Conservation (phyloP, 2,113 vertebrate genomes). For the Odontophorus gujanensis region DNA sequence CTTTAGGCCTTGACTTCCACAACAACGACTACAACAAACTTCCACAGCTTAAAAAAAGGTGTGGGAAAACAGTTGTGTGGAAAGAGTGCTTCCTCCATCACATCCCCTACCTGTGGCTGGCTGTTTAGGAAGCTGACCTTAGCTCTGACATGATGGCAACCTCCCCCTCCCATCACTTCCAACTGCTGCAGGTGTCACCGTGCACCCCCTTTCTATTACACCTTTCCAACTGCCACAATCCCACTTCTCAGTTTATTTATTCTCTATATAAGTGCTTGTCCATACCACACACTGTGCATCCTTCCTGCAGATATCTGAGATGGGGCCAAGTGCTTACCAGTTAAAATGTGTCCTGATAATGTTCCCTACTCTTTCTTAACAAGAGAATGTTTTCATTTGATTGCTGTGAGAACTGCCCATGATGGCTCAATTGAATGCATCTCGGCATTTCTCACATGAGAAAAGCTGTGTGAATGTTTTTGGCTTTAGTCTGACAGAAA, state of each 20-base stretch:
- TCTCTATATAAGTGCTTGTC: background rate
- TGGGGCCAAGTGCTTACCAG: background rate
- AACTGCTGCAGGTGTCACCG: background rate
- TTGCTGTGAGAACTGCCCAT: background rate
- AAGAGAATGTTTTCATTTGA: background rate
- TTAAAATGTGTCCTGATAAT: background rate
- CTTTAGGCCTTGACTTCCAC: background rate
- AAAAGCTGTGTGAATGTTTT: background rate
- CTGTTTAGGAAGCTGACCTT: background rate
- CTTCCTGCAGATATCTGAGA: background rate
- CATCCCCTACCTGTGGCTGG: background rate
- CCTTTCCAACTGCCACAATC: background rate
- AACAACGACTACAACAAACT: background rate
- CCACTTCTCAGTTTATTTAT: background rate
- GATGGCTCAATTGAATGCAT: background rate
- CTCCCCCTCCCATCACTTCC: background rate
- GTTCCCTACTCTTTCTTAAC: background rate
- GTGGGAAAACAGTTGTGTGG: background rate
- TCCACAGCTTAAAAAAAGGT: background rate
- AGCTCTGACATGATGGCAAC: background rate
- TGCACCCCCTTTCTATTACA: fast-evolving
- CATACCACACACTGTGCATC: fast-evolving
- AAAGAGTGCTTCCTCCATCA: background rate
- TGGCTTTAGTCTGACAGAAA: background rate
- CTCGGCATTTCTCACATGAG: background rate